These are phyloP conservation scores for Pelmatolapia mariae DNA, from an alignment of 2,113 vertebrate species.

Conservation along the genomic window DNA sequence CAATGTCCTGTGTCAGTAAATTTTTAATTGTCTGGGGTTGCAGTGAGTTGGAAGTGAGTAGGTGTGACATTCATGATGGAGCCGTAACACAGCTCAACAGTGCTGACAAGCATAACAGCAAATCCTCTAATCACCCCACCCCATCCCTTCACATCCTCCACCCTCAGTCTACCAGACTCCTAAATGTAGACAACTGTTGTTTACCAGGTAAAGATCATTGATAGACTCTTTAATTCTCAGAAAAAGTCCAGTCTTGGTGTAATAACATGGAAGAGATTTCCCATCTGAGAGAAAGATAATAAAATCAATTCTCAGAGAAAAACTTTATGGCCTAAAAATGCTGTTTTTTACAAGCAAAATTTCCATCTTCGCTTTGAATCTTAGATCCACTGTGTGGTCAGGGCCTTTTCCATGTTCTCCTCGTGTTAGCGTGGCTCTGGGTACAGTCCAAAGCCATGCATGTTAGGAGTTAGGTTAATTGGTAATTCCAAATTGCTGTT, in stretches of 20 bases:
- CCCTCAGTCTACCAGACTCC: slow-evolving; percentile 49
- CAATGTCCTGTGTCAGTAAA: background rate
- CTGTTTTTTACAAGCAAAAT: background rate
- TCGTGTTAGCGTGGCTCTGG: background rate
- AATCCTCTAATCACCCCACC: slow-evolving; percentile 46
- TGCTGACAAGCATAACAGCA: slow-evolving; percentile 56
- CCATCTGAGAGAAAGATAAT: background rate
- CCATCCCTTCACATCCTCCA: background rate
- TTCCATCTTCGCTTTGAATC: background rate
- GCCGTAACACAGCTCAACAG: background rate
- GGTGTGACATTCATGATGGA: background rate
- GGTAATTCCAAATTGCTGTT: background rate
- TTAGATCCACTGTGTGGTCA: background rate
- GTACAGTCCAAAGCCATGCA: background rate
- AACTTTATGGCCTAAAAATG: background rate
- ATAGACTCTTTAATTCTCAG: background rate
- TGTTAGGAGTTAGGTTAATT: background rate
- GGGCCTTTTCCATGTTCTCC: background rate
- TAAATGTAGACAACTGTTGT: slow-evolving; percentile 38
- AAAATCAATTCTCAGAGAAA: background rate
- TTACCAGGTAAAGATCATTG: slow-evolving; percentile 26
- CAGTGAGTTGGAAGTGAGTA: background rate
- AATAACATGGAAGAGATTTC: slow-evolving; percentile 21
- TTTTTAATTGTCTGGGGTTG: background rate
- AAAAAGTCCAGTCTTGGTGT: background rate